A percentile compares a stretch with the other conserved stretches of the same genome.
These are phyloP conservation scores for Hartigia nigra DNA, from an alignment of 2,888 invertebrate genomes.

Conservation along the genomic window DNA sequence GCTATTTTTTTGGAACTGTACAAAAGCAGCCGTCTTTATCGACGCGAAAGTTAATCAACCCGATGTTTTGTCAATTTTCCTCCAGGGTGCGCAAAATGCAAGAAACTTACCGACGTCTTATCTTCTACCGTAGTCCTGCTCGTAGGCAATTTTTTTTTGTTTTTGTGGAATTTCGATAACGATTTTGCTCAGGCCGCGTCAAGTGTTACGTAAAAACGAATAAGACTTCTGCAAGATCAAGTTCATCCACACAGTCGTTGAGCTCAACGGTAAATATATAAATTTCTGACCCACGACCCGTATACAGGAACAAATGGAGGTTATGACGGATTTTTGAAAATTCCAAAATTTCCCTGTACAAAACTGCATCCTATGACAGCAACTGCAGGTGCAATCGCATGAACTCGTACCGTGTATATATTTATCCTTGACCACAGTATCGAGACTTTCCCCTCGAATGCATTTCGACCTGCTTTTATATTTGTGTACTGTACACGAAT, in stretches of 20 bases:
- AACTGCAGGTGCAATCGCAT: background rate
- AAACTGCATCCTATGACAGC: background rate
- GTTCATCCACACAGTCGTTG: background rate
- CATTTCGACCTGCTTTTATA: background rate
- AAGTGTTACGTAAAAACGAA: background rate
- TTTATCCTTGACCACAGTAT: background rate
- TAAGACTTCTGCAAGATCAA: background rate
- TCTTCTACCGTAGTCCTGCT: background rate
- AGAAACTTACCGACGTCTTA: background rate
- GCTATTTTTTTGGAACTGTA: conserved; percentile 5
- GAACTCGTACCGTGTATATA: background rate
- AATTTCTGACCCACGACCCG: background rate
- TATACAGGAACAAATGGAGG: background rate
- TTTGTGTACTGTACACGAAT: background rate
- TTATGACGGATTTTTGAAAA: background rate
- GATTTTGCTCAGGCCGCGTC: background rate
- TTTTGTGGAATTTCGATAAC: background rate
- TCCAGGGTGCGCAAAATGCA: background rate
- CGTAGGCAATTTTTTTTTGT: too few species aligned
- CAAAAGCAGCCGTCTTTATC: background rate
- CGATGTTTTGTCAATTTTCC: background rate
- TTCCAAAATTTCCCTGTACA: too few species aligned
- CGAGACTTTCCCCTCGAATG: background rate
- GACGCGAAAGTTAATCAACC: conserved; percentile 10
- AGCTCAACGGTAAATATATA: background rate